A percentile compares a stretch with the other conserved stretches of the same genome.
Evolutionary conservation across 2,888 invertebrate species (phyloP).

Genomic region (Macrophya alboannulata): DNA sequence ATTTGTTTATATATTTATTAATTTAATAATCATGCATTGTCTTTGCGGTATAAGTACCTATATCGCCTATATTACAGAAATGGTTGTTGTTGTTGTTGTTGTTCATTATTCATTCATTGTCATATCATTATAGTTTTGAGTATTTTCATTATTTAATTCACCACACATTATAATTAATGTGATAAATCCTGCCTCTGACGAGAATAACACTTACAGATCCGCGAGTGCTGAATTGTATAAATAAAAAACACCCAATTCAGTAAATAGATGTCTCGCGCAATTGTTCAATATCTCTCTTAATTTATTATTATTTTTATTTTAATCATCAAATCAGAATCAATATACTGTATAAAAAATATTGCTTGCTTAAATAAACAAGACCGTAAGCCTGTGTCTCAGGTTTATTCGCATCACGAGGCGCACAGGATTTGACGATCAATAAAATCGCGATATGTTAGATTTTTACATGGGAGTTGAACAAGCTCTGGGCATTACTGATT

Average conservation of each 20-base stretch:
- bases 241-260: background rate
- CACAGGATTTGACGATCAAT: background rate
- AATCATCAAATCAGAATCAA: conserved; percentile 4
- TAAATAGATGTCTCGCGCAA: background rate
- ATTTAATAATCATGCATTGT: conserved; percentile 7
- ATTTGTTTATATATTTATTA: background rate
- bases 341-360: background rate
- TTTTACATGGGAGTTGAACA: background rate
- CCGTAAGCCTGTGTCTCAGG: background rate
- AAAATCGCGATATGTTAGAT: conserved; percentile 13
- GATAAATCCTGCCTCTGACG: background rate
- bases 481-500: background rate
- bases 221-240: background rate
- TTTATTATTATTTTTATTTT: background rate
- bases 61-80: conserved; percentile 44
- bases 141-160: conserved; percentile 13
- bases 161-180: conserved; percentile 4
- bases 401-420: background rate
- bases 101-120: conserved; percentile 2
- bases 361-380: background rate
- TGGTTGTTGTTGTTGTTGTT: background rate
- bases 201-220: background rate
- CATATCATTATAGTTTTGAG: background rate
- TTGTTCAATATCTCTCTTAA: background rate
- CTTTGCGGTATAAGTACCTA: conserved; percentile 32